Percentiles rank a stretch among this genome's conserved stretches.
These are phyloP conservation scores for Batillaria attramentaria DNA, from an alignment of 1,140 invertebrate species.

Conservation along the genomic window DNA sequence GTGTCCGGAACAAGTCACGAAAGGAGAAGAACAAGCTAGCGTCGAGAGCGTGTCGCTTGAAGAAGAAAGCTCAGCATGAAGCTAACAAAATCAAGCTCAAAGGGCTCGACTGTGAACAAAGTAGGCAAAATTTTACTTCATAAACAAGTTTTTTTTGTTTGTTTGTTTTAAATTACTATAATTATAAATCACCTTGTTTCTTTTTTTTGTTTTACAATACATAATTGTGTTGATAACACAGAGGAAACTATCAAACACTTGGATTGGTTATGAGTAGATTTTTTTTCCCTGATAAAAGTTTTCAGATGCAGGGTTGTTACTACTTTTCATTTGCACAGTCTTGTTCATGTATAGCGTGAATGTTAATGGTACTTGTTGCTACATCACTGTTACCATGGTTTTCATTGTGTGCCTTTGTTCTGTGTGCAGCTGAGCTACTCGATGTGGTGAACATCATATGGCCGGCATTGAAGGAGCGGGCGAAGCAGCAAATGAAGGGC, in stretches of 20 bases:
- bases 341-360: too few species aligned
- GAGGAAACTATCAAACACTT: too few species aligned
- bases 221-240: too few species aligned
- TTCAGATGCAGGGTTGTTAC: too few species aligned
- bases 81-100: slow-evolving; percentile 84
- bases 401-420: too few species aligned
- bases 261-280: too few species aligned
- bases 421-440: slow-evolving; percentile 58
- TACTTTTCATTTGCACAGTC: too few species aligned
- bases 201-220: too few species aligned
- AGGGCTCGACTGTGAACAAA: slow-evolving; percentile 94
- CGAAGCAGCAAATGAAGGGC: slow-evolving; percentile 79
- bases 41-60: slow-evolving; percentile 89
- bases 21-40: slow-evolving; percentile 99
- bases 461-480: slow-evolving; percentile 78
- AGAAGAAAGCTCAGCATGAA: slow-evolving; percentile 73
- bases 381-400: too few species aligned
- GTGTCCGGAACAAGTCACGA: slow-evolving; percentile 86
- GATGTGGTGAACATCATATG: slow-evolving; percentile 63
- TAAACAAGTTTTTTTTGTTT: not conserved
- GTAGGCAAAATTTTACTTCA: slow-evolving; percentile 74
- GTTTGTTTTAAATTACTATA: too few species aligned
- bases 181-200: too few species aligned
- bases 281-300: too few species aligned
- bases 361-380: not conserved